These are phyloP conservation scores for Phrynocephalus guinanensis DNA, from an alignment of 2,797 vertebrate genomes.

Conservation along the genomic window DNA sequence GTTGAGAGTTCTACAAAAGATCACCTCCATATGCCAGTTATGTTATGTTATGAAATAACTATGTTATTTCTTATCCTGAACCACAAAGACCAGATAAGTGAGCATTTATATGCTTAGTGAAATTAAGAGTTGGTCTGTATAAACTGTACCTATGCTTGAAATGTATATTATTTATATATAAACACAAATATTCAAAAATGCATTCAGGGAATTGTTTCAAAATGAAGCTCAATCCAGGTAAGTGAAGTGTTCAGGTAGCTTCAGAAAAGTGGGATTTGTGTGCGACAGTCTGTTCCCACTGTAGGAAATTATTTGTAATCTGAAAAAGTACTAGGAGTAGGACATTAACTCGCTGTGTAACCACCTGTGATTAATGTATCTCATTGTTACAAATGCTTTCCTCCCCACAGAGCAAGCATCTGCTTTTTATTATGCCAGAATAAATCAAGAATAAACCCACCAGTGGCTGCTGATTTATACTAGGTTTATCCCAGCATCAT, in stretches of 20 bases:
- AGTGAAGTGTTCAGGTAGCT: no score
- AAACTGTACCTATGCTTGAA: background rate
- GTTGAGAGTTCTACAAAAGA: no score
- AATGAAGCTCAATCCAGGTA: background rate
- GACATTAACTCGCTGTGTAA: slow-evolving; percentile 11
- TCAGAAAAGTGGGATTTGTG: background rate
- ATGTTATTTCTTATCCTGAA: no score
- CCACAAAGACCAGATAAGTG: no score
- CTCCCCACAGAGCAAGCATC: background rate
- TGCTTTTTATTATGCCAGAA: slow-evolving; percentile 29
- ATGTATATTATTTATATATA: background rate
- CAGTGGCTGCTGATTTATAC: slow-evolving; percentile 16
- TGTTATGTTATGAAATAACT: no score
- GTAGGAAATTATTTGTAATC: background rate
- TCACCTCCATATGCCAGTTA: no score
- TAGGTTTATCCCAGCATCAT: background rate
- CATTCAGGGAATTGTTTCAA: background rate
- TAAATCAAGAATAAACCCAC: slow-evolving; percentile 28
- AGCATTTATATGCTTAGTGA: no score
- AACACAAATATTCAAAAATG: background rate
- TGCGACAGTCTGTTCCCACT: background rate
- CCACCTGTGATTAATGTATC: slow-evolving; percentile 22
- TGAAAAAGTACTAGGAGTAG: background rate
- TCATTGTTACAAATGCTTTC: background rate
- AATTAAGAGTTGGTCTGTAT: no score